Evolutionary conservation across 1,140 invertebrate species (phyloP), one percentile per base, ranked within the genome.

Genomic region (Pantala flavescens): DNA sequence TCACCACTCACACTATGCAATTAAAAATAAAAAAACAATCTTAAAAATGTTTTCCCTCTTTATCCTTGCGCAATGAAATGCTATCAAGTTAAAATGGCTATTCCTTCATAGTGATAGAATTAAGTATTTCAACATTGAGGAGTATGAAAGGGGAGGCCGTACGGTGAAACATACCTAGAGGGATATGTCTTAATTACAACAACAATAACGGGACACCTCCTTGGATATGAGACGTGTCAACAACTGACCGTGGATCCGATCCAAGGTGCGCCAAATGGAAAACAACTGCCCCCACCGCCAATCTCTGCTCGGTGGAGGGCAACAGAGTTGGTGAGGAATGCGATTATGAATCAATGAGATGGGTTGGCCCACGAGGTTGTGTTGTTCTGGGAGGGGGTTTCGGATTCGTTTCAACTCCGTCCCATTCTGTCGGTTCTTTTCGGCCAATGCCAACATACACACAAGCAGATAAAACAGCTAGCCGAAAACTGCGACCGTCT

Each of bases 131-230:
- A 63, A 63, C 49, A 63, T 63, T 21, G 49, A 63, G 49, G 49
- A 63, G 49, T 63, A 63, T 19, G 49, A 63, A 63, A 63, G 49
- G 49, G 73, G 42, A 36, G 63, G 73, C 28, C 49, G 49, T 55
- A 70, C 55, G 16, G 49, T 55, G 74, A 73, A 49, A 63, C 49
- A 63, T 43, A 74, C 63, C 24, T 63, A 63, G 49, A 63, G 75
- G 75, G 75, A 76, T 76, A 76, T 76, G 75, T 76, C 73, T 76
- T 76, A 73, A 74, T 76, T 74, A 74, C 73, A 74, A 74, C 74
- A 74, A 74, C 43, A 74, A 74, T 71, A 74, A 74, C 70, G 71
- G 36, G 23, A 74, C 63, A 43, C 28, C 28, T 43, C 19, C 71
- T 43, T 74, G 23, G 10, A 63, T 63, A 12, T 3, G 49, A 21